These are phyloP conservation scores for Dendrocopos noguchii DNA, from an alignment of 2,113 vertebrate species.

Conservation along the genomic window DNA sequence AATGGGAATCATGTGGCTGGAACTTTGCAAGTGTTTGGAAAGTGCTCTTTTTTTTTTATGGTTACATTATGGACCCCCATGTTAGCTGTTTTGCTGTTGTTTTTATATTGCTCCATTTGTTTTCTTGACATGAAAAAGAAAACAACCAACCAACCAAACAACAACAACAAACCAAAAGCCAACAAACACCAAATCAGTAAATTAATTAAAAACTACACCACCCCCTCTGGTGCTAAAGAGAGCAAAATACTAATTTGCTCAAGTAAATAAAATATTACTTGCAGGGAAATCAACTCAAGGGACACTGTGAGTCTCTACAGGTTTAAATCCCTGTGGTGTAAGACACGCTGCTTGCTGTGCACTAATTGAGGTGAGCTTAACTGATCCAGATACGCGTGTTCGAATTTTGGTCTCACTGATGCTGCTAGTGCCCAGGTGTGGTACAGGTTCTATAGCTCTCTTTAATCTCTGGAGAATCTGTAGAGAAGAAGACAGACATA, in stretches of 20 bases:
- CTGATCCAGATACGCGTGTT: neutral
- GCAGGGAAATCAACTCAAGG: neutral
- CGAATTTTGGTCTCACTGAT: neutral
- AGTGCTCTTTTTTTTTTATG: neutral
- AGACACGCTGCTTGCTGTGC: neutral
- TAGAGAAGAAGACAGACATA: neutral
- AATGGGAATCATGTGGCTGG: conserved; percentile 59
- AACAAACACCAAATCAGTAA: neutral
- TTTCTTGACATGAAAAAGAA: conserved; percentile 44
- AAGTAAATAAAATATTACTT: conserved; percentile 31
- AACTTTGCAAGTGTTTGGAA: conserved; percentile 42
- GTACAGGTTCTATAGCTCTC: neutral
- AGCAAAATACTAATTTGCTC: conserved; percentile 6
- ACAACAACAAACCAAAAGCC: too few relatives aligned
- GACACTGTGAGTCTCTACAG: neutral
- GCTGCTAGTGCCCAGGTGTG: neutral
- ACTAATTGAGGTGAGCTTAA: neutral
- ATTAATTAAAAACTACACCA: conserved; percentile 40
- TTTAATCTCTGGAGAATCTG: neutral
- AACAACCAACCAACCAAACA: too few relatives aligned
- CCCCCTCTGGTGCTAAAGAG: neutral
- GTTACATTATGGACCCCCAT: neutral
- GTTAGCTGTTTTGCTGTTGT: conserved; percentile 15
- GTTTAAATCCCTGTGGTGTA: neutral
- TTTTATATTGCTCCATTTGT: conserved; percentile 58